Conservation (phyloP, 2,888 invertebrate species). For the Oscheius sp. region DNA sequence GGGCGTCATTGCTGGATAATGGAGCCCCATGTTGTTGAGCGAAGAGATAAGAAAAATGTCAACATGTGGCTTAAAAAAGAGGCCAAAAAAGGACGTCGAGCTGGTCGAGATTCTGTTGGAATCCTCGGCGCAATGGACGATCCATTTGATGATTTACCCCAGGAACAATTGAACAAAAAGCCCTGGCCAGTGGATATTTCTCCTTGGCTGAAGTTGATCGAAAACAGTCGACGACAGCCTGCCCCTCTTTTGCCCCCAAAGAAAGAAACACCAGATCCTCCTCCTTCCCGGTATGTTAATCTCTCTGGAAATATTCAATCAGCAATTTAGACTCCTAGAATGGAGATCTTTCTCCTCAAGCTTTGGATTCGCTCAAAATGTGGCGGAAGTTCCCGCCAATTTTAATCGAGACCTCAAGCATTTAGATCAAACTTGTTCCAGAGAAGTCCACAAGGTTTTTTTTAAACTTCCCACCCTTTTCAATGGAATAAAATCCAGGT, state of each 20-base stretch:
- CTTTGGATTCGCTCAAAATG: slow-evolving; percentile 46
- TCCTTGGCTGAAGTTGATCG: slow-evolving; percentile 43
- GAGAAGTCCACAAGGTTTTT: slow-evolving; percentile 84
- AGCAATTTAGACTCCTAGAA: slow-evolving; percentile 36
- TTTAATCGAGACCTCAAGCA: slow-evolving; percentile 86
- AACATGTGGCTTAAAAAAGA: slow-evolving; percentile 57
- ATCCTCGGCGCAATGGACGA: slow-evolving; percentile 57
- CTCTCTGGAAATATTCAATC: not conserved
- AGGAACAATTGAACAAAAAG: slow-evolving; percentile 12
- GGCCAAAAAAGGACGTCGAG: slow-evolving; percentile 41
- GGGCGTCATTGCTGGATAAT: slow-evolving; percentile 60
- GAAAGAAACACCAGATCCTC: slow-evolving; percentile 7
- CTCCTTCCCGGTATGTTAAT: slow-evolving; percentile 19
- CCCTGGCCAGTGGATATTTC: slow-evolving; percentile 18
- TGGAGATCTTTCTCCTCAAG: slow-evolving; percentile 51
- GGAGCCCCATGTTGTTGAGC: slow-evolving; percentile 39
- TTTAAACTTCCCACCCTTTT: not conserved
- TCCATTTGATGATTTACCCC: slow-evolving; percentile 54
- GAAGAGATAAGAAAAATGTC: slow-evolving; percentile 41
- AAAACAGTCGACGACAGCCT: slow-evolving; percentile 44
- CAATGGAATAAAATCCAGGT: slow-evolving; percentile 72
- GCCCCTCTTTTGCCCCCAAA: slow-evolving; percentile 26
- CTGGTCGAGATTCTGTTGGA: slow-evolving; percentile 47
- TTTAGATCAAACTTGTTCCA: slow-evolving; percentile 80
- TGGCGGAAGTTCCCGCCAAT: slow-evolving; percentile 47